These are phyloP conservation scores for Gila orcuttii DNA, from an alignment of 2,113 vertebrate genomes.

Conservation along the genomic window DNA sequence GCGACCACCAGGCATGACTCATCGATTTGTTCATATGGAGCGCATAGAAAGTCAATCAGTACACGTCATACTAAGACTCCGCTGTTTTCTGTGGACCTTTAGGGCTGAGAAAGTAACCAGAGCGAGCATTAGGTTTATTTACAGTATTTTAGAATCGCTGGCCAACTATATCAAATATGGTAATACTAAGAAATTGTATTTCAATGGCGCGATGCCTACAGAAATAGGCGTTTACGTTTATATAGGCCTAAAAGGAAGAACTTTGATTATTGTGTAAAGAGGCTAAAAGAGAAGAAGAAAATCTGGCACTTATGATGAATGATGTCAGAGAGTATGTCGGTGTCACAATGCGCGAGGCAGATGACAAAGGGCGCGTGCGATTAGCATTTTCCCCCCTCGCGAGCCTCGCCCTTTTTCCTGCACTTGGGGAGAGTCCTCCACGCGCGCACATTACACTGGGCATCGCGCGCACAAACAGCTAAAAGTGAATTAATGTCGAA, in stretches of 20 bases:
- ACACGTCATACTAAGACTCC: neutral
- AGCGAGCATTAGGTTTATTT: neutral
- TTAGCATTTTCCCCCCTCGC: constrained; percentile 52
- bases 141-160: neutral
- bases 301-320: neutral
- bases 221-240: constrained; percentile 19
- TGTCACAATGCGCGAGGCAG: constrained; percentile 33
- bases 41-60: constrained; percentile 18
- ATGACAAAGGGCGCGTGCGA: constrained; percentile 63
- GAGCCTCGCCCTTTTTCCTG: constrained; percentile 75
- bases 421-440: constrained; percentile 44
- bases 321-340: neutral
- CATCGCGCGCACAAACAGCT: constrained; percentile 31
- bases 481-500: neutral
- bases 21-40: constrained; percentile 58
- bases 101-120: neutral
- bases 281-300: neutral
- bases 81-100: neutral
- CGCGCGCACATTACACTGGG: constrained; percentile 64
- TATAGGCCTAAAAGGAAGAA: neutral
- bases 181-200: constrained; percentile 7
- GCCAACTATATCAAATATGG: constrained; percentile 2
- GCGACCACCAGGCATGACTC: constrained; percentile 59
- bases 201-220: neutral
- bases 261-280: neutral